Conservation (phyloP, 2,797 vertebrate genomes). For the Channa striata region DNA sequence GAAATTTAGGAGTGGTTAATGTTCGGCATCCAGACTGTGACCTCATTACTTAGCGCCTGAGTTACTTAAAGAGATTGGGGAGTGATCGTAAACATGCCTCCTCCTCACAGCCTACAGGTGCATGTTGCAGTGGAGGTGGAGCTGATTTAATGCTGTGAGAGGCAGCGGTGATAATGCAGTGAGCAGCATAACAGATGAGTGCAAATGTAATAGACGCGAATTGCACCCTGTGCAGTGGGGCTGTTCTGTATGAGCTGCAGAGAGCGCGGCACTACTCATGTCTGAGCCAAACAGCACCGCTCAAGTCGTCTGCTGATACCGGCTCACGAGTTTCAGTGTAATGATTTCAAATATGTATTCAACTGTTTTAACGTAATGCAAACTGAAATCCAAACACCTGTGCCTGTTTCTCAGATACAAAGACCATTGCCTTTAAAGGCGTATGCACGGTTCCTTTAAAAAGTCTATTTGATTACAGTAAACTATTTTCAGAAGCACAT, state of each 20-base stretch:
- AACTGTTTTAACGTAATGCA: neutral
- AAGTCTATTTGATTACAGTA: neutral
- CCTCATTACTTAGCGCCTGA: neutral
- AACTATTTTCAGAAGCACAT: neutral
- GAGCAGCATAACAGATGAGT: neutral
- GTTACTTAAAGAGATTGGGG: neutral
- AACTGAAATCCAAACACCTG: neutral
- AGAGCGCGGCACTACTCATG: neutral
- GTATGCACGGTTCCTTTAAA: neutral
- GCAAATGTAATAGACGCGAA: neutral
- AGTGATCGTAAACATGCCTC: constrained; percentile 1
- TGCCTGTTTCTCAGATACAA: neutral
- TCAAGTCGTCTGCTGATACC: neutral
- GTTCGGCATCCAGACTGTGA: neutral
- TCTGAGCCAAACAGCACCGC: neutral
- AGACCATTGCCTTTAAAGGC: neutral
- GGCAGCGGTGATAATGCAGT: neutral
- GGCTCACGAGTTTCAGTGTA: neutral
- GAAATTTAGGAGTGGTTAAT: neutral
- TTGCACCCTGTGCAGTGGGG: neutral
- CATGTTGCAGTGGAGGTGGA: neutral
- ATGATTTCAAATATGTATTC: neutral
- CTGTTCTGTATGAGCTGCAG: neutral
- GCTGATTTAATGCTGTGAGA: neutral
- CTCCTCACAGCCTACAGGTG: neutral